Evolutionary conservation across 2,888 invertebrate species (phyloP).

Genomic region (Harpagoxenus sublaevis): DNA sequence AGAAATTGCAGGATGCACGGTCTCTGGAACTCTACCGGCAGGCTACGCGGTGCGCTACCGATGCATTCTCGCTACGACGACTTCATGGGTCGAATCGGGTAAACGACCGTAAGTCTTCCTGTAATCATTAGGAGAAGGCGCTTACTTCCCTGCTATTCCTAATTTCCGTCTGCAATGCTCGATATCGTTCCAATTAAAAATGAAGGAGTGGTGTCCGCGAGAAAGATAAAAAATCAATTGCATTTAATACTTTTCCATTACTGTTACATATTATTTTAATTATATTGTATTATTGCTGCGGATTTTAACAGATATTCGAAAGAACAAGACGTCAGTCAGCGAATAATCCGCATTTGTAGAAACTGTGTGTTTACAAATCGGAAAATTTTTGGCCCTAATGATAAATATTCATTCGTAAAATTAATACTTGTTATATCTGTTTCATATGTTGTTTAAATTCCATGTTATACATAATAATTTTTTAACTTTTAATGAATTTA

Average conservation of each 20-base stretch:
- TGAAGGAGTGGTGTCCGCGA: background rate
- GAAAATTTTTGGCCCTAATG: background rate
- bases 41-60: constrained; percentile 46
- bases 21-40: constrained; percentile 49
- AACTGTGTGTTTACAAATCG: background rate
- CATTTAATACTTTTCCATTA: background rate
- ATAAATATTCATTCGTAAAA: background rate
- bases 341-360: background rate
- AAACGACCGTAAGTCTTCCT: constrained; percentile 54
- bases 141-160: constrained; percentile 32
- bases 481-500: background rate
- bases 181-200: constrained; percentile 39
- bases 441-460: background rate
- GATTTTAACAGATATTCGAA: background rate
- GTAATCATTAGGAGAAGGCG: constrained; percentile 47
- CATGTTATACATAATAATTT: background rate
- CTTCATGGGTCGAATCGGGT: constrained; percentile 51
- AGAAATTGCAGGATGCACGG: constrained; percentile 77
- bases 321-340: background rate
- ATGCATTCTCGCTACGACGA: constrained; percentile 53
- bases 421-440: no score
- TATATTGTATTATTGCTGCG: background rate
- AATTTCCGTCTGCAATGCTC: constrained; percentile 23
- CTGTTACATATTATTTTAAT: background rate
- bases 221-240: background rate